Evolutionary conservation across 2,888 invertebrate species (phyloP), one percentile per base, ranked within the genome.

Genomic region (Thecocarcelia acutangulata): DNA sequence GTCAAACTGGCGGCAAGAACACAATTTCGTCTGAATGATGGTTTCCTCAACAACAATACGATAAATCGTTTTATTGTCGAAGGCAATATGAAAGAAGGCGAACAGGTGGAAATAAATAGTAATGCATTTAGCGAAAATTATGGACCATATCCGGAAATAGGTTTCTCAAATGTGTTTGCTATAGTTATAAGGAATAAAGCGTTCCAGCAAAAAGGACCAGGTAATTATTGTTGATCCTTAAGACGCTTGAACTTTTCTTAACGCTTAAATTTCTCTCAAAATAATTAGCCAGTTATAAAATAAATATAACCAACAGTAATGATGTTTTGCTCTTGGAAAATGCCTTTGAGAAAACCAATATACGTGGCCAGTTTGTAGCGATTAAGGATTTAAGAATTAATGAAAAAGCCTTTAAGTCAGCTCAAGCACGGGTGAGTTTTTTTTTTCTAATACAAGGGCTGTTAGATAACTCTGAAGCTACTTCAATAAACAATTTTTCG

Each of bases 101-200:
- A 89, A 77, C 89, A 89, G 63, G 87, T 90, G 21, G 91, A 91
- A 84, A 82, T 91, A 2, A 83, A 85, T 12, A 80, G 86, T 8
- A 86, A 88, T 78, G 88, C 89, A 19, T 90, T 91, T 58, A 81
- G 81, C 2, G 87, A 87, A 13, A 84, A 83, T 2, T 83, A 83
- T 12, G 91, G 86, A 17, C 89, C 89, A 5, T 90, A 85, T 87
- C 91, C 91, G 12, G 89, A 90, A 54, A 87, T 91, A 19, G 84
- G 86, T 42, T 87, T 91, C 28, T 56, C 83, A 5, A 87, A 87
- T 72, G 87, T 88, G 4, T 84, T 86, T 70, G 84, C 85, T 28
- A 88, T 90, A 12, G 86, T 89, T n/a, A 68, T 91, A 68, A 86
- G 87, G 0, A 78, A 85, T 0, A 84, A 86, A 50, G 87, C 90